Base-by-base conservation (phyloP, 2,797 vertebrate species). In the Sebastes trivittatus region DNA sequence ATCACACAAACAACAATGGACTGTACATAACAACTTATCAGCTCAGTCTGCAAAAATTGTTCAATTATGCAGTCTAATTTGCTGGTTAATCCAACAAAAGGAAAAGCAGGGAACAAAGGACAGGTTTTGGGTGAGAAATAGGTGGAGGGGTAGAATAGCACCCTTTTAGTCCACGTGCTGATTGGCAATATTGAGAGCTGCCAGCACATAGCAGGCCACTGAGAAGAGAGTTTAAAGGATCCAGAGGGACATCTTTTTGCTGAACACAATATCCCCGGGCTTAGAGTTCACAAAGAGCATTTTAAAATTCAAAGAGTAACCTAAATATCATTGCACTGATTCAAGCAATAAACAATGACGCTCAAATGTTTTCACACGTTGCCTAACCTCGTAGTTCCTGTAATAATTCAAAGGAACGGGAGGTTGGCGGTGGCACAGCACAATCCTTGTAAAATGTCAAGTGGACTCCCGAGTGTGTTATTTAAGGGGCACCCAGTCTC, bases 1-100 rank as follows among this genome's bases (percentile, higher is more conserved):
- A 71, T 58, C 76, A 7, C 61, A 59, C 60, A 75, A 78, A 72
- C 56, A 81, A 84, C 77, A 89, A 84, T 77, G 75, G 25, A 62
- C 42, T 66, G 46, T 75, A 61, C 13, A 63, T 30, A 84, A 74
- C 29, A 76, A 70, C 67, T 88, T 88, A 93, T 87, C 82, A 77
- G 81, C 82, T 90, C 85, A 80, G 88, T 68, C 27, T 63, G 46
- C 60, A 58, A 72, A 84, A 84, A 29, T 66, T 68, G 60, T 81
- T 81, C 64, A 83, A 63, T 81, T 70, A 62, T 64, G 67, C 65
- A 20, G 49, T 59, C 2, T 68, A 72, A 77, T 83, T 87, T 64
- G 32, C 46, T 49, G 7, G 55, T 67, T 84, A 87, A 89, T 85
- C 70, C 38, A 72, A 84, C 67, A 89, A 83, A 72, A 70, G 18